Conservation (phyloP, 2,888 invertebrate species). For the Chorisops tibialis region DNA sequence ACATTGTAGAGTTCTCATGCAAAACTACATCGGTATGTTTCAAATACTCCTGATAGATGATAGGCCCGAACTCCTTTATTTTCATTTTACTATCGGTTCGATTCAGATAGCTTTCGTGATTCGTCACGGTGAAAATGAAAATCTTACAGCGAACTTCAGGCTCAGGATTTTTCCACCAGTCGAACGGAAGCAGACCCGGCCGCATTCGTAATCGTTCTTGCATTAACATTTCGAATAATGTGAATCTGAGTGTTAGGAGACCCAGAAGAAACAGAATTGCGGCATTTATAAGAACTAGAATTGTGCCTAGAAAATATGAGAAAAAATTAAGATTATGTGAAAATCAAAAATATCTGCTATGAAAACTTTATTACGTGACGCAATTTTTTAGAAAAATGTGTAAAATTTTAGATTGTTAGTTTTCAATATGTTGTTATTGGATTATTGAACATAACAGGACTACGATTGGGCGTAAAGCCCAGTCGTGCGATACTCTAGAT, state of each 20-base stretch:
- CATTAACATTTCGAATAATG: constrained; percentile 59
- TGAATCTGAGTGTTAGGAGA: constrained; percentile 55
- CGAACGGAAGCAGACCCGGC: constrained; percentile 63
- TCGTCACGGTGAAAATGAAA: constrained; percentile 74
- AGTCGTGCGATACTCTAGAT: too few species aligned
- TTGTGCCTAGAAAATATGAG: constrained; percentile 46
- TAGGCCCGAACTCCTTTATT: constrained; percentile 69
- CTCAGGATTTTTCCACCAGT: constrained; percentile 63
- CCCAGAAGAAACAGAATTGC: constrained; percentile 53
- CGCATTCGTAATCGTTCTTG: constrained; percentile 61
- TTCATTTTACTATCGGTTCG: constrained; percentile 63
- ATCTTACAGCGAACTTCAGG: constrained; percentile 63
- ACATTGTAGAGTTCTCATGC: constrained; percentile 41
- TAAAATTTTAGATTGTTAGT: too few species aligned
- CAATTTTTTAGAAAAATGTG: too few species aligned
- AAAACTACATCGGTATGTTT: constrained; percentile 34
- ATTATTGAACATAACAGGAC: too few species aligned
- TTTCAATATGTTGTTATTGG: too few species aligned
- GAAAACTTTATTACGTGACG: too few species aligned
- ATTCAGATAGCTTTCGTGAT: constrained; percentile 63
- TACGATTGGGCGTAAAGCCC: too few species aligned
- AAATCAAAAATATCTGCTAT: background rate
- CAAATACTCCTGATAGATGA: constrained; percentile 33
- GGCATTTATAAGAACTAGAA: constrained; percentile 51
- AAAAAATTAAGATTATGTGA: background rate